phyloP scores from a whole-genome alignment of 2,888 invertebrate species.

The Mimumesa dahlbomi region DNA sequence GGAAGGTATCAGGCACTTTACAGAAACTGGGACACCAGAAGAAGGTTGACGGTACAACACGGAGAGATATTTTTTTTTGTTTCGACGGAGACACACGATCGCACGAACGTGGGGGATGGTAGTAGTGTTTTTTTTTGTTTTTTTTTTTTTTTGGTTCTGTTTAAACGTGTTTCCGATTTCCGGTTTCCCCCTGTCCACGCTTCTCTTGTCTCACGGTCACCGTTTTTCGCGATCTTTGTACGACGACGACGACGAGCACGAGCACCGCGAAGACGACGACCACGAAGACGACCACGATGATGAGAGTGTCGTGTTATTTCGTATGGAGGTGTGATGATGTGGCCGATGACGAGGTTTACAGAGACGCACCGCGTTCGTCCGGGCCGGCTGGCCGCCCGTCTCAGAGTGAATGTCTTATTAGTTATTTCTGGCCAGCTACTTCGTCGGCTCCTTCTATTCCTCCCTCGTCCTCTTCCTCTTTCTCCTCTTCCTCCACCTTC shows the following conservation, averaged over 20 bases:
- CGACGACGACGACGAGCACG: no score
- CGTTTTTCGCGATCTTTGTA: neutral
- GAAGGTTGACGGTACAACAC: constrained; percentile 11
- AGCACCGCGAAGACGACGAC: no score
- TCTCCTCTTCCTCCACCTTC: constrained; percentile 34
- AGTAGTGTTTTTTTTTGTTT: neutral
- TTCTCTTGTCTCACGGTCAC: constrained; percentile 7
- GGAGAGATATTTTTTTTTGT: neutral
- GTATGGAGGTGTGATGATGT: constrained; percentile 48
- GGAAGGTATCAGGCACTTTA: constrained; percentile 36
- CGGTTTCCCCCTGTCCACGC: neutral
- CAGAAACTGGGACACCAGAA: constrained; percentile 42
- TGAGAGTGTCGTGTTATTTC: constrained; percentile 44
- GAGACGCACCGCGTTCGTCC: constrained; percentile 79
- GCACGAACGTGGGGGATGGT: neutral
- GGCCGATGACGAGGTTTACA: constrained; percentile 54
- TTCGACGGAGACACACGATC: neutral
- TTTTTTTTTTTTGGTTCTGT: neutral
- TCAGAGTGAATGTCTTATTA: constrained; percentile 80
- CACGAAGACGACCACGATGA: no score
- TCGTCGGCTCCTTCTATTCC: constrained; percentile 61
- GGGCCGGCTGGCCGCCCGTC: constrained; percentile 80
- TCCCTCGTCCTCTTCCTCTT: constrained; percentile 40
- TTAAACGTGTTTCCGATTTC: no score
- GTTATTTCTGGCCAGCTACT: constrained; percentile 78